Base-by-base conservation (phyloP, 2,888 invertebrate genomes). In the Mimas tiliae region DNA sequence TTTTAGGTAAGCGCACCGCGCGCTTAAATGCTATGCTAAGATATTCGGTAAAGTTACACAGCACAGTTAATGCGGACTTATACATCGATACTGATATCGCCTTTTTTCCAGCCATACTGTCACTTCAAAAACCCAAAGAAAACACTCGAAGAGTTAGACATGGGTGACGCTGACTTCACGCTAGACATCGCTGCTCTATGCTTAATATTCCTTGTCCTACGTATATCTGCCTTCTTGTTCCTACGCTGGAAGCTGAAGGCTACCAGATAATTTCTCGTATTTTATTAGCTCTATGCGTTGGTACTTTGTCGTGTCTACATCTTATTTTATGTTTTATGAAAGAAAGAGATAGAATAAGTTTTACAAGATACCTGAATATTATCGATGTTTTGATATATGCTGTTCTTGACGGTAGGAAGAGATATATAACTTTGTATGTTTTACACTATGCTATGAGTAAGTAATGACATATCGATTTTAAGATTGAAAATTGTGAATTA, bases 71-170 rank as follows among this genome's bases (percentile, higher is more conserved):
- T 45, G 11, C n/a, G n/a, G n/a, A n/a, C n/a, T 45, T 45, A 12
- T 45, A 52, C 6, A 52, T 27, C 52, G 33, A 52, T 33, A 52
- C 7, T 52, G 27, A 52, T 12, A 52, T 12, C 42, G 3, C 14
- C 50, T 51, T n/a, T 64, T 27, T 72, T 69, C 1, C 94, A 97
- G 94, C 89, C 94, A 0, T 98, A 98, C 90, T 98, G 98, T 85
- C 98, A 98, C 89, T 98, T 98, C 91, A 97, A 97, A 84, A 94
- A 96, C 73, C 97, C 98, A 0, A 79, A 87, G 27, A 97, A 97
- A 0, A 98, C 98, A 0, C 91, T 99, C 16, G 97, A 97, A 76
- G 97, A 98, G 84, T 88, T 98, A 74, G 97, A 98, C 86, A 98
- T 98, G 97, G 83, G 94, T n/a, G 91, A 97, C 71, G 96, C 97